Percentiles rank a stretch among this genome's conserved stretches.
Conservation (phyloP, 2,888 invertebrate genomes). For the Mesorhabditis spiculigera region DNA sequence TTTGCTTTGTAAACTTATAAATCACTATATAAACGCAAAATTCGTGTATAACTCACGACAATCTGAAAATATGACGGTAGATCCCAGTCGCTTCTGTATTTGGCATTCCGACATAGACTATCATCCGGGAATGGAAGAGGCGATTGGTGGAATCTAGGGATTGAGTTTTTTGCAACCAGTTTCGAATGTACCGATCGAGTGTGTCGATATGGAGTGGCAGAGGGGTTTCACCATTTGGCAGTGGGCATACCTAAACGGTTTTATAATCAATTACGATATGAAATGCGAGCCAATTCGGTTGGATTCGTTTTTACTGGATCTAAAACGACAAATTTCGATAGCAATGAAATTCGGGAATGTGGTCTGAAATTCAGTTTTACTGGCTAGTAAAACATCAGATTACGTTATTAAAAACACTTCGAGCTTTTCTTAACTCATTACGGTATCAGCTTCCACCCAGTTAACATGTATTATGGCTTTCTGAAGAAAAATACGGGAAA, state of each 20-base stretch:
- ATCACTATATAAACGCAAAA: background rate
- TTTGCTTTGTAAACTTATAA: too few species aligned
- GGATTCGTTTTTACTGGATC: too few species aligned
- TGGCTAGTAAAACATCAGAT: too few species aligned
- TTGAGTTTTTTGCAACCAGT: background rate
- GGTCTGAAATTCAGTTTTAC: too few species aligned
- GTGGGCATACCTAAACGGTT: background rate
- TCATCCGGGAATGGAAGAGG: slow-evolving; percentile 5
- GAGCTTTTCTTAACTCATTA: too few species aligned
- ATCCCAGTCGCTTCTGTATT: background rate
- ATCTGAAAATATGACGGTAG: slow-evolving; percentile 1
- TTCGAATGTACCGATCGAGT: background rate
- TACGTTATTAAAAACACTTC: too few species aligned
- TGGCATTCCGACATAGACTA: background rate
- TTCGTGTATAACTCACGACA: background rate
- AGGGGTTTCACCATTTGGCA: background rate
- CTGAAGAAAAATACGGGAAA: too few species aligned
- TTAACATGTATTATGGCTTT: too few species aligned
- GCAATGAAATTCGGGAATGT: too few species aligned
- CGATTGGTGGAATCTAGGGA: background rate
- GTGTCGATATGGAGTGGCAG: background rate
- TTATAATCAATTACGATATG: background rate
- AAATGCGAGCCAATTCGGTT: too few species aligned
- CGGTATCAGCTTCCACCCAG: too few species aligned
- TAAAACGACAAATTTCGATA: too few species aligned